Evolutionary conservation across 1,140 invertebrate species (phyloP), one percentile per base, ranked within the genome.

Genomic region (Apis cerana): DNA sequence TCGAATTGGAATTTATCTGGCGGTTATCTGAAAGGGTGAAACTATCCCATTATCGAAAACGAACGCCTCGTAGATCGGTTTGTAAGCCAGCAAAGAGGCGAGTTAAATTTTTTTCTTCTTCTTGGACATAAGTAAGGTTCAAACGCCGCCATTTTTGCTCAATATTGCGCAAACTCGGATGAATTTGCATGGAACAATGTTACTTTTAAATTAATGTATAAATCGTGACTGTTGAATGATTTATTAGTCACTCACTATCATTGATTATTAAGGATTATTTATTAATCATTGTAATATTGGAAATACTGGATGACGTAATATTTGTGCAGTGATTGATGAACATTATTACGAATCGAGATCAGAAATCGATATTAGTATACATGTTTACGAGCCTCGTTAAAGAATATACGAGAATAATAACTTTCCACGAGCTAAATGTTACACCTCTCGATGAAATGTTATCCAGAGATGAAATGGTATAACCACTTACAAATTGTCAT

Each of bases 41-140:
- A 23, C 75, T 80, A 79, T 88, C 80, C 56, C 58, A 84, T 88
- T 89, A 89, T 89, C 84, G 82, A 84, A 86, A 84, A 77, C 69
- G 50, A 81, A 75, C 82, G 75, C 79, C 33, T 86, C 86, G 81
- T 85, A 27, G 81, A 89, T 88, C 75, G 65, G 54, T 54, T 88
- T 68, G 59, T 81, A 77, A 62, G 50, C 71, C 59, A 84, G 83
- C 64, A 72, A 80, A 83, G 58, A 70, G 59, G 21, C 54, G 33
- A 33, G 4, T 64, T 82, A 50, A 87, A 23, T 79, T 81, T 70
- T 75, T 75, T 58, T 61, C 19, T 19, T 13, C 2, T 23, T 33
- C 15, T 48, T 13, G 15, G 13, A 17, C 2, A 3, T 56, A 8
- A 56, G 17, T 56, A 56, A 54, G 17, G 11, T 15, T 15, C 17